A percentile compares a stretch with the other conserved stretches of the same genome.
Evolutionary conservation across 2,888 invertebrate genomes (phyloP).

Genomic region (Thereva unica): DNA sequence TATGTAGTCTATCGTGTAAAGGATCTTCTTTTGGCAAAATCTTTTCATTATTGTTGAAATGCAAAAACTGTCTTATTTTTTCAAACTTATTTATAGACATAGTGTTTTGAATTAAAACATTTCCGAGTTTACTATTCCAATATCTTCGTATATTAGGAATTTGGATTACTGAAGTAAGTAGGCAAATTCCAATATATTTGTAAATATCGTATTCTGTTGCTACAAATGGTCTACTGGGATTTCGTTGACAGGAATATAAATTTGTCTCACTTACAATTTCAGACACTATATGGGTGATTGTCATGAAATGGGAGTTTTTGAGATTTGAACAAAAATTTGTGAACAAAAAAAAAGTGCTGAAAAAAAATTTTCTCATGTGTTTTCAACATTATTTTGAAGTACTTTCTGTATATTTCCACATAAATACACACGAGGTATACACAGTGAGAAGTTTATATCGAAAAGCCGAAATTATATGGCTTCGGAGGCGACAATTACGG

Average conservation of each 20-base stretch:
- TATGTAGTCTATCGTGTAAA: constrained; percentile 39
- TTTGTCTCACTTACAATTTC: no score
- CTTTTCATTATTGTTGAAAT: neutral
- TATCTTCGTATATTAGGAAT: neutral
- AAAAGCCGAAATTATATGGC: no score
- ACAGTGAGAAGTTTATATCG: no score
- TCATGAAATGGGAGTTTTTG: no score
- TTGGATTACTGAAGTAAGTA: neutral
- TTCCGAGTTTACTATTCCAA: neutral
- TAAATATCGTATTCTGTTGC: neutral
- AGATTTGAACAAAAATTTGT: no score
- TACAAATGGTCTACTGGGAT: constrained; percentile 1
- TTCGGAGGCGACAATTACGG: no score
- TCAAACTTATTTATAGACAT: constrained; percentile 5
- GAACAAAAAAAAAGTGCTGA: no score
- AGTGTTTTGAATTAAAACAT: neutral
- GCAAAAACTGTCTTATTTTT: constrained; percentile 4
- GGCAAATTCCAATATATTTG: neutral
- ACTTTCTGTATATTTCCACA: no score
- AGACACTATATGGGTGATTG: no score
- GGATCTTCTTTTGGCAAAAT: constrained; percentile 18
- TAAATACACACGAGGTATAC: no score
- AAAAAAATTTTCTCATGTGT: no score
- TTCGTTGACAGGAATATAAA: constrained; percentile 4
- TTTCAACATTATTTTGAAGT: no score